phyloP scores from a whole-genome alignment of 2,113 vertebrate species.

The Lasiurus borealis region DNA sequence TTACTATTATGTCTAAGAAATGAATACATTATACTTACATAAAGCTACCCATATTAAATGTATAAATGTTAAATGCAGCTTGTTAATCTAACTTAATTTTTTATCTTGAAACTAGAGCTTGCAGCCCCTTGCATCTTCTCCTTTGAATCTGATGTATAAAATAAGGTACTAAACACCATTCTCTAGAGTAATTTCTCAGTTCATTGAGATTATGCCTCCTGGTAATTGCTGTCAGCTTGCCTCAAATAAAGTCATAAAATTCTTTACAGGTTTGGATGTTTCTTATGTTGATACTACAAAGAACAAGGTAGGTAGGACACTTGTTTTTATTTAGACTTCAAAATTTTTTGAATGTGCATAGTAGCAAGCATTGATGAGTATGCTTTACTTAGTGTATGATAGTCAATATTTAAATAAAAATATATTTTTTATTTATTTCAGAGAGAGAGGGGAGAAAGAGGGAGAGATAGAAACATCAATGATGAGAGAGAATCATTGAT shows the following conservation, averaged over 20 bases:
- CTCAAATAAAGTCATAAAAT: neutral
- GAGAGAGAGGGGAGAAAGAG: too few relatives aligned
- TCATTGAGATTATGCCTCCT: neutral
- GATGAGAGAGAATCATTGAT: too few relatives aligned
- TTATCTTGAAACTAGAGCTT: neutral
- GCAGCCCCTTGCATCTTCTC: neutral
- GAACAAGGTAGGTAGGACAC: neutral
- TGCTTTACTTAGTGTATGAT: neutral
- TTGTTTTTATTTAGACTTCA: neutral
- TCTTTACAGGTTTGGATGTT: neutral
- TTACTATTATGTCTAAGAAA: neutral
- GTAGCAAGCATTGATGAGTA: neutral
- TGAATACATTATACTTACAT: too few relatives aligned
- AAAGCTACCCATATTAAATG: too few relatives aligned
- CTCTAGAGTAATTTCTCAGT: neutral
- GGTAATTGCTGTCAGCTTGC: neutral
- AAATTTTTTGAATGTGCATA: neutral
- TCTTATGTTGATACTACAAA: neutral
- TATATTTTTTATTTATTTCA: too few relatives aligned
- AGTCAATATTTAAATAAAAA: neutral
- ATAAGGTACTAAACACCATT: neutral
- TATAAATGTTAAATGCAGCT: too few relatives aligned
- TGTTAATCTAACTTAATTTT: too few relatives aligned
- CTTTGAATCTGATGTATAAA: neutral
- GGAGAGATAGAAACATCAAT: too few relatives aligned